Base-by-base conservation (phyloP, 2,888 invertebrate species). In the Hypselothyrea guttata region DNA sequence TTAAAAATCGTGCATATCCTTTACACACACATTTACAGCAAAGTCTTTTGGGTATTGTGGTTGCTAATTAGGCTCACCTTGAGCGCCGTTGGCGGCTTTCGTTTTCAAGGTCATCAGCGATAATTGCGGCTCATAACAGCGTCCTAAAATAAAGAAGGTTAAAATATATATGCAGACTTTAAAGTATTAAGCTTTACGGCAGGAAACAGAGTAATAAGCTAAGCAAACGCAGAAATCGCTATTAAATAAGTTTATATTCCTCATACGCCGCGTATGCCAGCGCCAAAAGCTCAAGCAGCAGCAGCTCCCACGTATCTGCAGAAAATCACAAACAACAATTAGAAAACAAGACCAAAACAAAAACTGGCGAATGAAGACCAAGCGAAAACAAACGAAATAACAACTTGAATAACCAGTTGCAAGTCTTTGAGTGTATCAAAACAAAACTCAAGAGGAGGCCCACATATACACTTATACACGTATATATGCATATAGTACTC, bases 1-100 rank as follows among this genome's bases (percentile, higher is more conserved):
- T 75, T 57, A 38, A 64, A 49, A 56, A 41, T 11, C 15, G 22
- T 15, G 38, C 38, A 31, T 49, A 38, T 41, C 45, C 42, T 37
- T 42, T 42, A 8, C 11, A 30, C 13, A 35, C 28, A 22, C 41
- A 46, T 38, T 40, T 13, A 40, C 45, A 44, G 22, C 22, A 22
- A n/a, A n/a, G 48, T 46, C 60, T 74, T 59, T 56, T 66, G 49
- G 44, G 52, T 37, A 47, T 46, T 74, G 60, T 47, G 62, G 51
- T 53, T 48, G 78, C 67, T 88, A 88, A 86, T 86, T 84, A 86
- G 66, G 64, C 65, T 70, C 42, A 70, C 86, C 84, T 86, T 85
- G 73, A 46, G 60, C 54, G 30, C 22, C 33, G 49, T 52, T 45
- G 52, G 67, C 60, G 60, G 51, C 62, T 69, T 57, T 66, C 40